phyloP scores from a whole-genome alignment of 2,113 vertebrate genomes.

The Platysteira castanea region DNA sequence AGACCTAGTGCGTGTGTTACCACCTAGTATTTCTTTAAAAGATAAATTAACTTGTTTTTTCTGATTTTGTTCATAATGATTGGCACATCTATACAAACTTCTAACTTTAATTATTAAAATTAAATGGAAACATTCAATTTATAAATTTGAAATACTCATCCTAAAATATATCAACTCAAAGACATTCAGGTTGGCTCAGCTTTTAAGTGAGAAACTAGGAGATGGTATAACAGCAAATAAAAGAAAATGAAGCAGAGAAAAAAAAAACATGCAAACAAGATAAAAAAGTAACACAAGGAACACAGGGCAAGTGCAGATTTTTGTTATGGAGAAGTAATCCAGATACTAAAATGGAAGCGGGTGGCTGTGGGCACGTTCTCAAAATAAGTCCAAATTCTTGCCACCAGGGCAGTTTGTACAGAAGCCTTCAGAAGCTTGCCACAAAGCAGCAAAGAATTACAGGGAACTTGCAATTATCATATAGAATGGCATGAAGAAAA shows the following conservation, averaged over 20 bases:
- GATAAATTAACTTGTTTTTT: neutral
- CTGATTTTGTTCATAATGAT: neutral
- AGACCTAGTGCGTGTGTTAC: neutral
- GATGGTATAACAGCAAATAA: neutral
- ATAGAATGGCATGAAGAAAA: neutral
- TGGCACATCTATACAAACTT: neutral
- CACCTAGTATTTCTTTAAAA: neutral
- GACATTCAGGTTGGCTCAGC: neutral
- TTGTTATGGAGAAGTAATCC: neutral
- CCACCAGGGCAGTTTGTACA: neutral
- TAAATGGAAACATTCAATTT: neutral
- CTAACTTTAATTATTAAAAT: neutral
- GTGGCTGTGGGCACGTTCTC: neutral
- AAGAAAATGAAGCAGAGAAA: neutral
- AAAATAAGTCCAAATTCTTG: neutral
- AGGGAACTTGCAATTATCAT: neutral
- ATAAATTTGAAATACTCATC: neutral
- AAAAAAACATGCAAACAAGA: neutral
- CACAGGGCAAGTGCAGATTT: neutral
- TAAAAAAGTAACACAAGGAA: neutral
- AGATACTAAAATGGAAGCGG: neutral
- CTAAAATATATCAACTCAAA: neutral
- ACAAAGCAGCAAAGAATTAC: neutral
- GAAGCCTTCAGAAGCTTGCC: neutral
- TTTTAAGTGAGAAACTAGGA: neutral